These are phyloP conservation scores for Eupithecia dodoneata DNA, from an alignment of 2,888 invertebrate species.

Conservation along the genomic window DNA sequence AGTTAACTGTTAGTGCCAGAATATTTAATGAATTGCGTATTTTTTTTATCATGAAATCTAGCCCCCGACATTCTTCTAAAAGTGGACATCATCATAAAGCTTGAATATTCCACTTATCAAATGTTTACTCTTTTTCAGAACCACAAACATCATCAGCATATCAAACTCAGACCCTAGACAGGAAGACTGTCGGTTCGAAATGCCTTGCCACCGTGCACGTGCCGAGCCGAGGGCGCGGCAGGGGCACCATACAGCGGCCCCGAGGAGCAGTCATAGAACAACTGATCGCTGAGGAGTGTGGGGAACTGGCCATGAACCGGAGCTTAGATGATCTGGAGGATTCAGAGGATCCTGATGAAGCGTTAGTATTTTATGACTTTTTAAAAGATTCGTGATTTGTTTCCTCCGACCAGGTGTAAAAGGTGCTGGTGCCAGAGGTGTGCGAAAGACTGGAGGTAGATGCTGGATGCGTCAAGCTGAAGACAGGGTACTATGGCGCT, in stretches of 20 bases:
- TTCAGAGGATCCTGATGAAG: constrained; percentile 84
- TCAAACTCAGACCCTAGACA: constrained; percentile 76
- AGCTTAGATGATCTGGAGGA: constrained; percentile 85
- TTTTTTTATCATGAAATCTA: neutral
- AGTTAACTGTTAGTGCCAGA: neutral
- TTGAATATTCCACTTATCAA: neutral
- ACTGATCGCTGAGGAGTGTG: constrained; percentile 78
- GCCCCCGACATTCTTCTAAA: neutral
- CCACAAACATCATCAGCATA: constrained; percentile 80
- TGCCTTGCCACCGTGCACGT: constrained; percentile 77
- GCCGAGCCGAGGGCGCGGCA: constrained; percentile 63
- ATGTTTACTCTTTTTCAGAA: constrained; percentile 55
- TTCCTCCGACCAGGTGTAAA: too few species aligned
- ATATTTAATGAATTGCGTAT: neutral
- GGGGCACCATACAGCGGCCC: constrained; percentile 66
- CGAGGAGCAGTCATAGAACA: constrained; percentile 75
- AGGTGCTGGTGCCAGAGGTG: too few species aligned
- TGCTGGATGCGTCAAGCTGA: too few species aligned
- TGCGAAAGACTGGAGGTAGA: too few species aligned
- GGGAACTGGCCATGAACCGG: constrained; percentile 70
- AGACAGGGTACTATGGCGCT: too few species aligned
- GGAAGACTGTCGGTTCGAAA: constrained; percentile 65
- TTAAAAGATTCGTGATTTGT: too few species aligned
- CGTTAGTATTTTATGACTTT: constrained; percentile 63
- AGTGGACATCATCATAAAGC: neutral